Conservation (phyloP, 1,140 invertebrate species). For the Steinernema khuongi region DNA sequence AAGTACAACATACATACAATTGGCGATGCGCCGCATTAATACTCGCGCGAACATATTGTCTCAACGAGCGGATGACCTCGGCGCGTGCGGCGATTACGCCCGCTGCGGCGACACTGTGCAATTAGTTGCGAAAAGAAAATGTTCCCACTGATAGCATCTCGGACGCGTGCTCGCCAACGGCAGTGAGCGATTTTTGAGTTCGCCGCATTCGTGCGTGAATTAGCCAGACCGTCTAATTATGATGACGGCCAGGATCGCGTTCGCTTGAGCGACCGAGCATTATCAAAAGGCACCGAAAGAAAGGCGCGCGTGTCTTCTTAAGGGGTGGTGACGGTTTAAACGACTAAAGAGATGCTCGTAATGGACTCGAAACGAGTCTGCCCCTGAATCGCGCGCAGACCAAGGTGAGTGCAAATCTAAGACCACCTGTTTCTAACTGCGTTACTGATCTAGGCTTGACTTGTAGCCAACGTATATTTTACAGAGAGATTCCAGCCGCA, state of each 20-base stretch:
- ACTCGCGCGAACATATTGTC: background rate
- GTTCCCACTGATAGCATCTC: background rate
- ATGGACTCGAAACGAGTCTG: constrained; percentile 11
- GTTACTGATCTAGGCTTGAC: background rate
- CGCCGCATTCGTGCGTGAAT: background rate
- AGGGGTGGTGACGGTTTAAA: constrained; percentile 1
- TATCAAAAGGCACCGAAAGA: background rate
- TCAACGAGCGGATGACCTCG: constrained; percentile 5
- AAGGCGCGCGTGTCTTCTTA: background rate
- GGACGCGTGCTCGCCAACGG: background rate
- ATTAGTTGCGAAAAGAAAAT: background rate
- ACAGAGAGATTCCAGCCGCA: too few species aligned
- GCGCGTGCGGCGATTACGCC: constrained; percentile 2
- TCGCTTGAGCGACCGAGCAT: background rate
- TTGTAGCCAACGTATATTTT: too few species aligned
- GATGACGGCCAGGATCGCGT: background rate
- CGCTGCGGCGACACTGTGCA: background rate
- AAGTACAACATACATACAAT: background rate
- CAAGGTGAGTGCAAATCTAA: background rate
- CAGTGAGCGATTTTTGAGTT: background rate
- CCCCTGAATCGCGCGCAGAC: background rate
- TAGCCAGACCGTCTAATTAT: background rate
- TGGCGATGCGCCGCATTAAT: background rate
- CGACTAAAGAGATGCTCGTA: constrained; percentile 11
- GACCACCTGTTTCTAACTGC: background rate